Conservation (phyloP, 2,888 invertebrate genomes). For the Dermolepida albohirtum region DNA sequence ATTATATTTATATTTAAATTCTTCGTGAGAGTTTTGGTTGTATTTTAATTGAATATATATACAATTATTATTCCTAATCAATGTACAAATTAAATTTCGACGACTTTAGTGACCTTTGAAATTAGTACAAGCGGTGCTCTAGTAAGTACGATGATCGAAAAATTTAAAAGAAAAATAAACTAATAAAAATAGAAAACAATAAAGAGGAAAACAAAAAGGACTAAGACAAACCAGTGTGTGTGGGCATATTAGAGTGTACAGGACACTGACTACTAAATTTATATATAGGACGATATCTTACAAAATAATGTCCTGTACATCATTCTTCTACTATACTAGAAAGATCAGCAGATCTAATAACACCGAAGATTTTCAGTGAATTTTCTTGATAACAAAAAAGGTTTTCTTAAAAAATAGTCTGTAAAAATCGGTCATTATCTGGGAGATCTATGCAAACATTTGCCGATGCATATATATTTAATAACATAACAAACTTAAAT, state of each 20-base stretch:
- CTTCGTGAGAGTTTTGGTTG: constrained; percentile 60
- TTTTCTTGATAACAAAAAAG: constrained; percentile 22
- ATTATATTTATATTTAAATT: constrained; percentile 61
- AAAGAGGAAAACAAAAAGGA: constrained; percentile 3
- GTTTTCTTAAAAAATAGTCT: constrained; percentile 2
- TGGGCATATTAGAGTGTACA: constrained; percentile 32
- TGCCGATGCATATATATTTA: constrained; percentile 9
- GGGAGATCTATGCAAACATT: constrained; percentile 24
- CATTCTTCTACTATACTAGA: constrained; percentile 26
- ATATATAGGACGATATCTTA: constrained; percentile 30
- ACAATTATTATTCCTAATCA: constrained; percentile 35
- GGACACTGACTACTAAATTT: constrained; percentile 34
- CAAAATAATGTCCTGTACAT: constrained; percentile 29
- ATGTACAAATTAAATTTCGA: constrained; percentile 39
- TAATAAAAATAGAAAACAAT: constrained; percentile 14
- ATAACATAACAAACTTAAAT: constrained; percentile 13
- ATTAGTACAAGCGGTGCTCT: constrained; percentile 62
- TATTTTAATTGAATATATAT: constrained; percentile 40
- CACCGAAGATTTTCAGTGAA: constrained; percentile 28
- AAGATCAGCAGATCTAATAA: constrained; percentile 32
- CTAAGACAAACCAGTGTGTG: constrained; percentile 37
- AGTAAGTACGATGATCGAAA: constrained; percentile 35
- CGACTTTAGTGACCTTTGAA: constrained; percentile 44
- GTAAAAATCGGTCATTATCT: constrained; percentile 14
- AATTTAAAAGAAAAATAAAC: constrained; percentile 36